Percentiles rank a stretch among this genome's conserved stretches.
Evolutionary conservation across 2,113 vertebrate species (phyloP).

Genomic region (Craseonycteris thonglongyai): DNA sequence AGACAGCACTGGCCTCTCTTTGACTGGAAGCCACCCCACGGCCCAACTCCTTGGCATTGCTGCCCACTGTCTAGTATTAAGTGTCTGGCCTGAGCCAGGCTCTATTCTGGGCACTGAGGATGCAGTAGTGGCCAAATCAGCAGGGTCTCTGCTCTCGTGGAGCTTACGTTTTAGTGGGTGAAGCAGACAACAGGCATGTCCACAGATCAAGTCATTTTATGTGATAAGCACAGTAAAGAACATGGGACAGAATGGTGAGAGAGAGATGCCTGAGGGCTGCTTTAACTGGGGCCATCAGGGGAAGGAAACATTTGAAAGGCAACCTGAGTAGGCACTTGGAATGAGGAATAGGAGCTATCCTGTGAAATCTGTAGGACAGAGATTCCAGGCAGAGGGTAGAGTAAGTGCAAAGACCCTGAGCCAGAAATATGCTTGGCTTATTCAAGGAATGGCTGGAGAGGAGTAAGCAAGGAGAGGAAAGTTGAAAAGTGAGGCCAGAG

Average conservation of each 20-base stretch:
- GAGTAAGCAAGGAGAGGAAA: neutral
- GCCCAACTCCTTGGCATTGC: neutral
- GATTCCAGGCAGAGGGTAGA: neutral
- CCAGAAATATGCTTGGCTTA: neutral
- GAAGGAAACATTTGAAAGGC: neutral
- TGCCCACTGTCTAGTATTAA: accelerated
- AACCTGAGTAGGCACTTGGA: too few relatives aligned
- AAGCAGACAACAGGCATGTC: neutral
- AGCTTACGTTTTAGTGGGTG: neutral
- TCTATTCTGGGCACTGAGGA: neutral
- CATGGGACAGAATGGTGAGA: neutral
- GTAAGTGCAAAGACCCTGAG: neutral
- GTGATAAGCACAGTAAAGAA: neutral
- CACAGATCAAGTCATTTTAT: too few relatives aligned
- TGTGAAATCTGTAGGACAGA: neutral
- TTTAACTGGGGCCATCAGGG: neutral
- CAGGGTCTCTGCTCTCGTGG: neutral
- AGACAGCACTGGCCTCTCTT: slow-evolving; percentile 57
- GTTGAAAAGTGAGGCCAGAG: neutral
- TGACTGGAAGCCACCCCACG: slow-evolving; percentile 51
- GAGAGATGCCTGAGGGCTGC: neutral
- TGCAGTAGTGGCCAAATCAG: too few relatives aligned
- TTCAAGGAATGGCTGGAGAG: neutral
- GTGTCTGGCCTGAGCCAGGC: neutral
- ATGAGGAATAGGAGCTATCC: neutral